phyloP scores from a whole-genome alignment of 2,888 invertebrate genomes.

The Sphecodes monilicornis region DNA sequence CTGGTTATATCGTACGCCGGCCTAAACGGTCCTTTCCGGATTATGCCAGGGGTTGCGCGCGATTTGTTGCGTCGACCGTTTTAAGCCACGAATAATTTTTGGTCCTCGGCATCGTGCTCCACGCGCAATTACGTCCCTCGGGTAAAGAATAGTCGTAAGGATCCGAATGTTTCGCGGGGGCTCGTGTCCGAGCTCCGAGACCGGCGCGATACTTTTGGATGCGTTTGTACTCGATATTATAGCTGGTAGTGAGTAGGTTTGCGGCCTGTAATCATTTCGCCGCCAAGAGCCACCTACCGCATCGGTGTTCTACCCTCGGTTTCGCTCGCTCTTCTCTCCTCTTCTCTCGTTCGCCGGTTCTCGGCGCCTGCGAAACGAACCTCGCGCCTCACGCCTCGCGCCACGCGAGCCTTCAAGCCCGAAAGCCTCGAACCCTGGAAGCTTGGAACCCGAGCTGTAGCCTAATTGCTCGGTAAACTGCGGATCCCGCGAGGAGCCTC shows the following conservation, averaged over 20 bases:
- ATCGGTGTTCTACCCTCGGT: constrained; percentile 66
- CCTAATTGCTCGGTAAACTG: constrained; percentile 75
- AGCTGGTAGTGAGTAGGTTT: constrained; percentile 79
- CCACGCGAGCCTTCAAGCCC: constrained; percentile 22
- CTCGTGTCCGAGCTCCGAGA: constrained; percentile 17
- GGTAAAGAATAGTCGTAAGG: neutral
- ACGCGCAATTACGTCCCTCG: neutral
- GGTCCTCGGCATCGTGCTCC: neutral
- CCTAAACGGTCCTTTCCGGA: constrained; percentile 78
- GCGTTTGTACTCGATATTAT: constrained; percentile 80
- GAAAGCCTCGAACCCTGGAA: neutral
- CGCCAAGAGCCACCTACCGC: constrained; percentile 82
- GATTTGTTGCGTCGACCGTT: neutral
- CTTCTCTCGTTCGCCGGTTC: neutral
- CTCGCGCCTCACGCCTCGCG: neutral
- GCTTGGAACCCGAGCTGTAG: constrained; percentile 54
- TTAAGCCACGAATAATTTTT: neutral
- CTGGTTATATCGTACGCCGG: constrained; percentile 53
- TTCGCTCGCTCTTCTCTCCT: constrained; percentile 47
- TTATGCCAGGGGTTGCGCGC: constrained; percentile 55
- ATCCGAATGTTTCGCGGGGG: constrained; percentile 3
- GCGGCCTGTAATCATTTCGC: constrained; percentile 82
- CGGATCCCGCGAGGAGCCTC: constrained; percentile 51
- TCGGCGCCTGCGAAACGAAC: neutral
- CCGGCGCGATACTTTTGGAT: constrained; percentile 72